phyloP scores from a whole-genome alignment of 2,888 invertebrate species.

The Allophyes oxyacanthae region DNA sequence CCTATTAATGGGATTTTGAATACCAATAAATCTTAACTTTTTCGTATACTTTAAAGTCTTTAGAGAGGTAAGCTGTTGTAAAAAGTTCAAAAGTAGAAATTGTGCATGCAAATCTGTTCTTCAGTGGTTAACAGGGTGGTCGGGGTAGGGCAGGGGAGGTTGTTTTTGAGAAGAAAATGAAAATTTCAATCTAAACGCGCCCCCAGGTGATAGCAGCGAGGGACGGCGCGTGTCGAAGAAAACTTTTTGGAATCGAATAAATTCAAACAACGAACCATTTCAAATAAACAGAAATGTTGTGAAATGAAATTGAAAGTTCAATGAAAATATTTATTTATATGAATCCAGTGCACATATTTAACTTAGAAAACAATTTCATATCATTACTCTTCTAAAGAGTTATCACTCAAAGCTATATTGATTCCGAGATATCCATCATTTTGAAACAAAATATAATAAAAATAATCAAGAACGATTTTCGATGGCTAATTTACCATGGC shows the following conservation, averaged over 20 bases:
- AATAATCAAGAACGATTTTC: conserved; percentile 41
- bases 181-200: conserved; percentile 85
- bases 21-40: conserved; percentile 35
- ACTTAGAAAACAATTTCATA: too few species aligned
- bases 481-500: conserved; percentile 62
- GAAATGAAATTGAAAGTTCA: neutral
- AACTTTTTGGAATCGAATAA: conserved; percentile 67
- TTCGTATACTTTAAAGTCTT: conserved; percentile 39
- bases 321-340: too few species aligned
- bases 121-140: conserved; percentile 66
- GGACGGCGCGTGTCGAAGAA: conserved; percentile 62
- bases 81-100: conserved; percentile 67
- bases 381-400: too few species aligned
- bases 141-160: conserved; percentile 63
- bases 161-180: conserved; percentile 82
- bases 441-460: conserved; percentile 25
- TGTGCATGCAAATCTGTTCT: conserved; percentile 78
- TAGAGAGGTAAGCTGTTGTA: conserved; percentile 50
- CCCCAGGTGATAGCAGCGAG: conserved; percentile 75
- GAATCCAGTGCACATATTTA: too few species aligned
- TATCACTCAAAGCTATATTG: too few species aligned
- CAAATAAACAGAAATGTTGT: conserved; percentile 36
- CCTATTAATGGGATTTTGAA: conserved; percentile 29
- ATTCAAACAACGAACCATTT: conserved; percentile 33
- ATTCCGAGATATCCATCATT: neutral